Evolutionary conservation across 1,140 invertebrate species (phyloP), one percentile per base, ranked within the genome.

Genomic region (Drosophila miranda): DNA sequence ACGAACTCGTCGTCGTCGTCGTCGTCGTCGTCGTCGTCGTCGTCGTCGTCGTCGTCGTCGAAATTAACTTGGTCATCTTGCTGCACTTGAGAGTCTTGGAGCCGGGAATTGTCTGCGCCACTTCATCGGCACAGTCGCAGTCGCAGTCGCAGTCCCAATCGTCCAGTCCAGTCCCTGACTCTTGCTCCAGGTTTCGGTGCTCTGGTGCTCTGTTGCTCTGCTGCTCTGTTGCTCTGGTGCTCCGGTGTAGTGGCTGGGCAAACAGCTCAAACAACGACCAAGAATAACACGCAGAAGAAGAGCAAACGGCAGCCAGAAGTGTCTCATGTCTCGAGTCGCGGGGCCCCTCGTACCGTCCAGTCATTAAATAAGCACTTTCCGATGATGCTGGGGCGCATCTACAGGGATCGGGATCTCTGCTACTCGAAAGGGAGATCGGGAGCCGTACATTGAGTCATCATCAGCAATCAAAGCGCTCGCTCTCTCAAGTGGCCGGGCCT

Each of bases 21-120:
- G 30, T 16, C 16, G 16, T 62, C 30, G 16, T 28, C 34, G 19
- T 62, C 30, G 44, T 79, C 78, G 70, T 19, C 19, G 41, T 34
- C 51, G 46, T 56, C n/a, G 30, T 16, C 16, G 16, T 62, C 30
- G 16, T 28, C 34, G 19, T 62, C 30, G 44, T 79, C 78, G 70
- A 86, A 86, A 86, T 86, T 86, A 86, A 86, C 82, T 86, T 86
- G 82, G 82, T 86, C 82, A 86, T 86, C 82, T 82, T 86, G 74
- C 73, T 72, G 82, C 78, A 87, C 82, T 86, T 82, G 78, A 26
- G 23, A 87, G 66, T 42, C 46, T 55, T 62, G 78, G 77, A 56
- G 50, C 54, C 53, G 48, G 57, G 60, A 75, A 76, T 62, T 66
- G 75, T 67, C 75, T 78, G 78, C 78, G 78, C 73, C 78, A 81